phyloP scores from a whole-genome alignment of 2,113 vertebrate species.

The Prunella himalayana region DNA sequence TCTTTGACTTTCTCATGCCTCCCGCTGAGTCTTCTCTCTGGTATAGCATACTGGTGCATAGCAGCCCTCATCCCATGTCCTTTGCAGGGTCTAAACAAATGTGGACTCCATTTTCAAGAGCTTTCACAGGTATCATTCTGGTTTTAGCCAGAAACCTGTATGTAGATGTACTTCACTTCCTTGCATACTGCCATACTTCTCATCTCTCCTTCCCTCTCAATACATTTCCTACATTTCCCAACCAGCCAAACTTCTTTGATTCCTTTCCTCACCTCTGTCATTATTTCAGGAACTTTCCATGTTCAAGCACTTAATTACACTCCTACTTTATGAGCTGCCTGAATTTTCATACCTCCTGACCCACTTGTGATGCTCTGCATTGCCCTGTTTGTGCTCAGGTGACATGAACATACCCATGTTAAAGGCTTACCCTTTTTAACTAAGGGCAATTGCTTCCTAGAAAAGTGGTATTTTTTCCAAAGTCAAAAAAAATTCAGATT shows the following conservation, averaged over 20 bases:
- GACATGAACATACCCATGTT: neutral
- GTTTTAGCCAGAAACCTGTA: neutral
- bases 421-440: neutral
- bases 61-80: neutral
- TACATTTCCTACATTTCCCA: neutral
- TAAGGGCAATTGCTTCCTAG: neutral
- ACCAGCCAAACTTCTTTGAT: neutral
- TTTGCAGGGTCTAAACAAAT: neutral
- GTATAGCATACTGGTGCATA: neutral
- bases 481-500: neutral
- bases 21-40: neutral
- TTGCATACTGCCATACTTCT: neutral
- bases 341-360: neutral
- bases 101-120: neutral
- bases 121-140: neutral
- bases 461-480: neutral
- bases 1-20: neutral
- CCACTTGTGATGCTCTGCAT: neutral
- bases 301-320: neutral
- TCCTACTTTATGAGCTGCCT: neutral
- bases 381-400: neutral
- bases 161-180: neutral
- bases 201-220: neutral
- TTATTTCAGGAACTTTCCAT: neutral
- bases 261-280: neutral